Evolutionary conservation across 2,888 invertebrate genomes (phyloP), one percentile per base, ranked within the genome.

Genomic region (Ligdia adustata): DNA sequence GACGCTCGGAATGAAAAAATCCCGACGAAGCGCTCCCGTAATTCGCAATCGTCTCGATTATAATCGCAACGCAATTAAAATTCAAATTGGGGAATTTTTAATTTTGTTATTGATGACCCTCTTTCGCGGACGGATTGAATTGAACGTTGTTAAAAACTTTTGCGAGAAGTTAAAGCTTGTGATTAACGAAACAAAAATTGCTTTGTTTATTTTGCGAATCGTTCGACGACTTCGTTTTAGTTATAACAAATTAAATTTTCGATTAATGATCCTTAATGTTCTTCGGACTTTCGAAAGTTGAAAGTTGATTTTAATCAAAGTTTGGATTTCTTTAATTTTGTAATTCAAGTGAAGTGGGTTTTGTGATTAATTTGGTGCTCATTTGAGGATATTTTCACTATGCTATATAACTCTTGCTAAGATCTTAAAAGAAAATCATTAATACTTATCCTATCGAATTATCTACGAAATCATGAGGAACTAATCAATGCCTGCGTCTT

Each of bases 81-180:
- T 88, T 88, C 82, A 87, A 88, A 89, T 87, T 88, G 86, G 84
- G 78, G 79, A 81, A 79, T 88, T 89, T 72, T 88, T 87, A 88
- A 89, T 89, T 85, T 88, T 83, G 86, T 88, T 88, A 88, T 88
- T 89, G 88, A 88, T 87, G 86, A 81, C 74, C 81, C 83, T 79
- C 75, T 79, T 75, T 76, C 76, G 77, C 66, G 75, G 75, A 74
- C 69, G 77, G 76, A 75, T 76, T 79, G 75, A 72, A 75, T 77
- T 72, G 79, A 75, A 70, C 74, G 78, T 79, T 80, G 84, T 84
- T 84, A 80, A 82, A 79, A 85, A 84, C 71, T 84, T 83, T 69
- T 65, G n/a, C 60, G 63, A 58, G 67, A 72, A 78, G 71, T 77
- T 75, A 62, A 60, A 71, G 66, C 66, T 64, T 66, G 57, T 70